Evolutionary conservation across 2,797 vertebrate genomes (phyloP).

Genomic region (Alcedo atthis): DNA sequence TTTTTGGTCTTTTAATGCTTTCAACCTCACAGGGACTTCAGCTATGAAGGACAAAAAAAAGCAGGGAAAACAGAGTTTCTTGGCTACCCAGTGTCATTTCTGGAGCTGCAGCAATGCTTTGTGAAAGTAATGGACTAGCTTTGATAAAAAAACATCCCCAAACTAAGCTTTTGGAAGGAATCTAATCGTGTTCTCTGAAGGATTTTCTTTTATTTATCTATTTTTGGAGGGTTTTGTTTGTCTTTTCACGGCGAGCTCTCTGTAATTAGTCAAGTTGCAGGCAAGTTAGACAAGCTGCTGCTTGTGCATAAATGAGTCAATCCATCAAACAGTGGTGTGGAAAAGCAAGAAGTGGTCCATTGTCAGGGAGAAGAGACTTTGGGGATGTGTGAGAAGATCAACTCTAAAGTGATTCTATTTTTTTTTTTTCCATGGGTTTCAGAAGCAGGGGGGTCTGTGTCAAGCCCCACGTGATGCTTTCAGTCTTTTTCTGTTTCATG

Average conservation of each 20-base stretch:
- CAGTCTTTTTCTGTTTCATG: not conserved
- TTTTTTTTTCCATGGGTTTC: not conserved
- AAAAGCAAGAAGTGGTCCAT: not conserved
- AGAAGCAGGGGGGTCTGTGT: not conserved
- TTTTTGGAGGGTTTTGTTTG: not conserved
- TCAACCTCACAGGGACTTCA: not conserved
- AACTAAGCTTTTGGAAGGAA: not conserved
- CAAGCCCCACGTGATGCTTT: not conserved
- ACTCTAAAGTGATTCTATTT: not conserved
- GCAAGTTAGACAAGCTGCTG: not conserved
- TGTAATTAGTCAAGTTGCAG: not conserved
- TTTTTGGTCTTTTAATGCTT: not conserved
- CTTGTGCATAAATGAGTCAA: not conserved
- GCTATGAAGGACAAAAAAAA: not conserved
- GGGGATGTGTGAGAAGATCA: not conserved
- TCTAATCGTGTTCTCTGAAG: not conserved
- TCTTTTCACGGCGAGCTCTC: not conserved
- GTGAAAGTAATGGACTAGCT: not conserved
- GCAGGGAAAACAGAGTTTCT: not conserved
- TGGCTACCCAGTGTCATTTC: not conserved
- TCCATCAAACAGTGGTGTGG: not conserved
- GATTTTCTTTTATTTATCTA: not conserved
- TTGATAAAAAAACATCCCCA: not conserved
- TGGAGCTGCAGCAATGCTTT: not conserved
- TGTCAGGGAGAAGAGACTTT: not conserved